These are phyloP conservation scores for Laodelphax striatellus DNA, from an alignment of 1,140 invertebrate species.

Conservation along the genomic window DNA sequence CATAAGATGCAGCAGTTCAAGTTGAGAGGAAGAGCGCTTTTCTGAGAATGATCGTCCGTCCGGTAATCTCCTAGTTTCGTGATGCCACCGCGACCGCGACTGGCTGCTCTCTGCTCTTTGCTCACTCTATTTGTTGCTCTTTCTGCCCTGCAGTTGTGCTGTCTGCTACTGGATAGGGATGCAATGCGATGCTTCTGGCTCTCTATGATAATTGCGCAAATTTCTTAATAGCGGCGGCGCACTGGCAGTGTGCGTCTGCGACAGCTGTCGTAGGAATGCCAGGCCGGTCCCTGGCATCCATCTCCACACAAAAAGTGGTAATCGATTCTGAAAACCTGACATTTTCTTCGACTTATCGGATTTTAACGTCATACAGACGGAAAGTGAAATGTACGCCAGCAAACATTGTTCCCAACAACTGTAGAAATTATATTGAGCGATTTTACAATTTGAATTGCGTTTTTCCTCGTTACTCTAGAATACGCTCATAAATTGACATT, in stretches of 20 bases:
- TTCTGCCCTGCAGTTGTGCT: no score
- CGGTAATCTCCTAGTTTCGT: neutral
- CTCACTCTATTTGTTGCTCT: no score
- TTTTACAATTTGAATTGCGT: no score
- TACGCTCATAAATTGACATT: no score
- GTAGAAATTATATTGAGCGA: no score
- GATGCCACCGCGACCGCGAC: neutral
- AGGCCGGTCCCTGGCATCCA: neutral
- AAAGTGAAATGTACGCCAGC: neutral
- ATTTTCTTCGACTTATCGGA: constrained; percentile 1
- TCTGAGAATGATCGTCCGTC: neutral
- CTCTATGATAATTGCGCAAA: constrained; percentile 3
- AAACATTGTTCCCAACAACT: no score
- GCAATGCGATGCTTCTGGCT: no score
- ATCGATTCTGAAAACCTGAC: constrained; percentile 1
- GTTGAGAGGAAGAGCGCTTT: no score
- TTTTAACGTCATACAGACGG: neutral
- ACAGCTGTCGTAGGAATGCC: neutral
- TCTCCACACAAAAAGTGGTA: neutral
- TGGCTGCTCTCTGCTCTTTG: no score
- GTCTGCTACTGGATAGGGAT: no score
- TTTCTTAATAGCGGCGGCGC: neutral
- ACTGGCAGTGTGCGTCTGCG: neutral
- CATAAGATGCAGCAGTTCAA: no score
- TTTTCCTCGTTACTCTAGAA: no score